Conservation (phyloP, 92 coral and sea anemone genomes). For the Anthopleura xanthogrammica region DNA sequence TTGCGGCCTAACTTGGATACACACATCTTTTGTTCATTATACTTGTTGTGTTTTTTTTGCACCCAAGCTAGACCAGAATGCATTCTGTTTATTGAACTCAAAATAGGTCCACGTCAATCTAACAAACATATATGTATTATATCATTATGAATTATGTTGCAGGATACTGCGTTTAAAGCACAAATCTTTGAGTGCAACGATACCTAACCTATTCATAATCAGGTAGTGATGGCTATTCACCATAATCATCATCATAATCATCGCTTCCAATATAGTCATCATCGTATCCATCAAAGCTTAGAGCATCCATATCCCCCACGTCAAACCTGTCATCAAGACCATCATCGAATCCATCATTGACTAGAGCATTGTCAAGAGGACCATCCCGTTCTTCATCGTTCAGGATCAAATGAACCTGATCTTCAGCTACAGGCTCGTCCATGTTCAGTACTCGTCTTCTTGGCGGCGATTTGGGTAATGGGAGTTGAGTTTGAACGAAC, state of each 20-base stretch:
- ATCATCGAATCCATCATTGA: background rate
- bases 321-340: background rate
- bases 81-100: too few relatives aligned
- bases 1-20: too few relatives aligned
- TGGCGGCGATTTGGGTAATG: slow-evolving; percentile 68
- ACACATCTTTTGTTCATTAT: too few relatives aligned
- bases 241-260: background rate
- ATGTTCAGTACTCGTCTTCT: slow-evolving; percentile 69
- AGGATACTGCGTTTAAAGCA: too few relatives aligned
- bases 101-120: too few relatives aligned
- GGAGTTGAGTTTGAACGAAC: slow-evolving; percentile 57
- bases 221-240: background rate
- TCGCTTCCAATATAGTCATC: background rate
- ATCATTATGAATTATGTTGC: too few relatives aligned
- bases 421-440: slow-evolving; percentile 26
- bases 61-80: too few relatives aligned
- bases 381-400: slow-evolving; percentile 7
- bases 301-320: background rate
- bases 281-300: background rate
- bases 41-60: too few relatives aligned
- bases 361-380: background rate
- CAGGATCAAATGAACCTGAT: background rate
- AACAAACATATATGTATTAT: too few relatives aligned
- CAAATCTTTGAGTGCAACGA: too few relatives aligned
- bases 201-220: too few relatives aligned